Percentiles rank a stretch among this genome's conserved stretches.
These are phyloP conservation scores for Palaemon carinicauda DNA, from an alignment of 1,140 invertebrate species.

Conservation along the genomic window DNA sequence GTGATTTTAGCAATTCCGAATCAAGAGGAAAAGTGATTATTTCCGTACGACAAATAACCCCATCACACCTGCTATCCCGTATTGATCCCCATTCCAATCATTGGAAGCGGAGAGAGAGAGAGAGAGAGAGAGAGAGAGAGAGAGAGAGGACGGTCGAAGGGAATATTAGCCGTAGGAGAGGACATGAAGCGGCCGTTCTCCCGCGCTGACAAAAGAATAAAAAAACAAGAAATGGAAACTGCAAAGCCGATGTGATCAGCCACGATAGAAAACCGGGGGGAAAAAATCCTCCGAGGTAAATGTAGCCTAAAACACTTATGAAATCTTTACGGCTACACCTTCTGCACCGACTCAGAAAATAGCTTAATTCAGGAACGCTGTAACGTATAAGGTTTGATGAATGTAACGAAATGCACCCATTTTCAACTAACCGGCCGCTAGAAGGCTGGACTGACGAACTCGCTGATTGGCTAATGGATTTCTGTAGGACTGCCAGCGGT, in stretches of 20 bases:
- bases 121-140: too few species aligned
- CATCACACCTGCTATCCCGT: neutral
- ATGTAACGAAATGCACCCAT: slow-evolving; percentile 57
- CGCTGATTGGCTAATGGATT: slow-evolving; percentile 51
- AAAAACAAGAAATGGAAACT: slow-evolving; percentile 26
- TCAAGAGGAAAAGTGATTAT: neutral
- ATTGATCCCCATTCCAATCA: slow-evolving; percentile 17
- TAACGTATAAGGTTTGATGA: slow-evolving; percentile 57
- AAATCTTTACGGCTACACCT: slow-evolving; percentile 54
- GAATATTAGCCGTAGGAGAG: neutral
- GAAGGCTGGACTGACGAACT: slow-evolving; percentile 41
- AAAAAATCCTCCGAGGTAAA: slow-evolving; percentile 31
- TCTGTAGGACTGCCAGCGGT: neutral
- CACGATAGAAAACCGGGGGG: slow-evolving; percentile 31
- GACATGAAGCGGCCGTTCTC: neutral
- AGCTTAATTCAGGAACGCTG: slow-evolving; percentile 56
- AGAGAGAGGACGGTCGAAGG: too few species aligned
- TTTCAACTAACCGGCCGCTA: slow-evolving; percentile 55
- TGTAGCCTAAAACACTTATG: slow-evolving; percentile 53
- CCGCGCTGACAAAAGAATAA: neutral
- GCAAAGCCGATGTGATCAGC: neutral
- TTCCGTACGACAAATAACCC: too few species aligned
- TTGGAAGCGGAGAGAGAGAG: neutral
- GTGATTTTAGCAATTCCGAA: neutral
- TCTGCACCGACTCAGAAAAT: slow-evolving; percentile 55